Conservation (phyloP, 2,113 vertebrate genomes). For the Candoia aspera region DNA sequence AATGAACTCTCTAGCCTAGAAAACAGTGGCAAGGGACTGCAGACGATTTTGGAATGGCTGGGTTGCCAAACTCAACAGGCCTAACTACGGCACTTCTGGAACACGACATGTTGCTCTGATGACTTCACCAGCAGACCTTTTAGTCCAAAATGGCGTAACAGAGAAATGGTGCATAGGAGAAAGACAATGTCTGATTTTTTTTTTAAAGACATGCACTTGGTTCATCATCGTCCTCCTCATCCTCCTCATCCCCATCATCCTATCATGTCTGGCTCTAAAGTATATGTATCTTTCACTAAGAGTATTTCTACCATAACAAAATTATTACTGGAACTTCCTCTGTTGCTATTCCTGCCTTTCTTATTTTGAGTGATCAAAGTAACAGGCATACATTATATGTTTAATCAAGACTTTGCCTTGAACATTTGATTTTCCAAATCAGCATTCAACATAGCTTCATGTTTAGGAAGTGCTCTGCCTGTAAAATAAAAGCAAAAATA, state of each 20-base stretch:
- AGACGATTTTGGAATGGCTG: not conserved
- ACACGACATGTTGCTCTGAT: not conserved
- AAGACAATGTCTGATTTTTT: not conserved
- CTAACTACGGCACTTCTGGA: not conserved
- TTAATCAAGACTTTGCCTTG: not conserved
- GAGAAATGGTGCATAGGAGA: not conserved
- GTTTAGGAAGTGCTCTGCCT: not conserved
- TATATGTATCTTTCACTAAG: too few relatives aligned
- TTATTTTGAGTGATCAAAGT: not conserved
- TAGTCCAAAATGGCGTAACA: not conserved
- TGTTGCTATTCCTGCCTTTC: not conserved
- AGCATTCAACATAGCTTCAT: not conserved
- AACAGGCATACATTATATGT: not conserved
- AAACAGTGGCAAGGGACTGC: not conserved
- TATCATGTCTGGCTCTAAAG: not conserved
- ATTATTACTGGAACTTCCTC: not conserved
- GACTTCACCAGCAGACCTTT: not conserved
- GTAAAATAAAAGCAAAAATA: conserved; percentile 4
- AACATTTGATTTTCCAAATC: not conserved
- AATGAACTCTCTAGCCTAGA: not conserved
- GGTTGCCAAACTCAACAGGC: not conserved
- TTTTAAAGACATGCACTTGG: conserved; percentile 3
- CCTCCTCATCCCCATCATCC: not conserved
- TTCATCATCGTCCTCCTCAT: not conserved
- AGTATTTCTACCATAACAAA: not conserved